Conservation (phyloP, 2,797 vertebrate species). For the Cossypha niveicapilla region DNA sequence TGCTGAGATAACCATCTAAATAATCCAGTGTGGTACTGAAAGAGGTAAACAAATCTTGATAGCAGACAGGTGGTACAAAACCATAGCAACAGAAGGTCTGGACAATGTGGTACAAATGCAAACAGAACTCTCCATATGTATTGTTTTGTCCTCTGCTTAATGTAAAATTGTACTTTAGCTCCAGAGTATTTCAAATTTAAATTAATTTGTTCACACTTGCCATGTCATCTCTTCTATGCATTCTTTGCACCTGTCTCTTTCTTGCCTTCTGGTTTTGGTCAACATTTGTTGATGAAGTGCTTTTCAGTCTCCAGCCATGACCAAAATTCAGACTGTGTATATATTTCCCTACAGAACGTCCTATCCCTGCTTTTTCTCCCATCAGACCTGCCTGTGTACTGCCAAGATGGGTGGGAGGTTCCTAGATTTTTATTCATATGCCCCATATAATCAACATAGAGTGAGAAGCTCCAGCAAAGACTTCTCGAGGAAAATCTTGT, state of each 20-base stretch:
- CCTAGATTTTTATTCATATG: neutral
- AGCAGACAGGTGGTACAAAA: slow-evolving; percentile 61
- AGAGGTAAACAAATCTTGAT: slow-evolving; percentile 56
- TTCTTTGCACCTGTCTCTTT: neutral
- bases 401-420: neutral
- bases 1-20: slow-evolving; percentile 49
- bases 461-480: neutral
- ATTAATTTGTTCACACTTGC: neutral
- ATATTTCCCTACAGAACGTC: neutral
- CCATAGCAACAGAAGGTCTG: slow-evolving; percentile 58
- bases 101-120: slow-evolving; percentile 37
- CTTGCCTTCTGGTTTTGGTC: neutral
- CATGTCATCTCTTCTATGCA: neutral
- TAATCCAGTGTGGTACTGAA: neutral
- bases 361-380: neutral
- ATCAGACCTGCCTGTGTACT: neutral
- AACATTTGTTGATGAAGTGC: neutral
- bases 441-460: neutral
- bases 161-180: slow-evolving; percentile 5
- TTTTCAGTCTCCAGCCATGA: neutral
- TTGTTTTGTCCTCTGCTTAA: slow-evolving; percentile 34
- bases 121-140: slow-evolving; percentile 44
- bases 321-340: neutral
- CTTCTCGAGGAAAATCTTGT: slow-evolving; percentile 3
- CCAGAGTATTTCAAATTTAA: slow-evolving; percentile 7